Base-by-base conservation (phyloP, 2,888 invertebrate genomes). In the Idaea straminata region DNA sequence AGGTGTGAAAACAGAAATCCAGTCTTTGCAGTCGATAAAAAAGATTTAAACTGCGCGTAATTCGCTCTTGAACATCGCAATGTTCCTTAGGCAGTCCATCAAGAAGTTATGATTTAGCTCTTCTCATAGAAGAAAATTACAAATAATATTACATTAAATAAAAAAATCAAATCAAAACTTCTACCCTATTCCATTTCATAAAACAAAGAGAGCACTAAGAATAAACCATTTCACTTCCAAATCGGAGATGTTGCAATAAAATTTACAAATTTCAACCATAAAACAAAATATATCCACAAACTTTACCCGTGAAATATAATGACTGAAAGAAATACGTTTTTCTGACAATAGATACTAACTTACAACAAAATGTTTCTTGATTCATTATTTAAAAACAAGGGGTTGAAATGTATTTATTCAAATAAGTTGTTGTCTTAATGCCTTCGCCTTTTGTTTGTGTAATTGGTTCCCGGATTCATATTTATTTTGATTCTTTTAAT, bases 201-300 rank as follows among this genome's bases (percentile, higher is more conserved):
- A 13, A 47, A 47, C 47, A 47, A 47, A 47, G 47, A 13, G 10
- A 13, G 47, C 7, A 47, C 47, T 13, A 47, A 47, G 47, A 13
- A 47, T 47, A 47, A 47, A 62, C 67, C 64, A 70, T 67, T 70
- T 63, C 68, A 63, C 74, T 75, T 76, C 69, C 66, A 71, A 76
- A 79, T 77, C 74, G 78, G 78, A 80, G 64, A 71, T 68, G 61
- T 65, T 57, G 64, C 61, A 73, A 72, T 74, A 82, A 86, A 87
- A 86, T 87, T 86, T 85, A 83, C 87, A 87, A 86, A 79, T 82
- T 82, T 74, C 71, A 68, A 70, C 80, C 79, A 84, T 86, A 81
- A 83, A 82, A 72, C 74, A 76, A 80, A 47, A 66, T 74, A 68
- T 74, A 74, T 73, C 71, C 67, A 68, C 64, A 70, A 79, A 80